These are phyloP conservation scores for Eledone cirrhosa DNA, from an alignment of 2,888 invertebrate species.

Conservation along the genomic window DNA sequence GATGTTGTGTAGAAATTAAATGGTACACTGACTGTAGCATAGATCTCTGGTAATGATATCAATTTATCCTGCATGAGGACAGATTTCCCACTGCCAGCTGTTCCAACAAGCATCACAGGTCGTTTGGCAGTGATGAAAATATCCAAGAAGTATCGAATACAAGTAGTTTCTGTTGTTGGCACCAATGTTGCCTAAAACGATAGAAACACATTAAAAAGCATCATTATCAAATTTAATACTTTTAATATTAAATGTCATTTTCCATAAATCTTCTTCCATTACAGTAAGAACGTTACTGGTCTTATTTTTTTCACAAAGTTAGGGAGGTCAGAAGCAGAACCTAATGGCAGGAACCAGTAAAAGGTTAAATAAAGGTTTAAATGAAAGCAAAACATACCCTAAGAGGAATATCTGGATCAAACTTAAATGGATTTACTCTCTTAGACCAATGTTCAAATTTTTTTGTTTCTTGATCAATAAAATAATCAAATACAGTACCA, in stretches of 20 bases:
- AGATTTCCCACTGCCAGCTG: constrained; percentile 93
- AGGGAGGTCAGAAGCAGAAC: too few species aligned
- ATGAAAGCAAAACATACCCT: constrained; percentile 71
- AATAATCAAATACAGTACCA: constrained; percentile 95
- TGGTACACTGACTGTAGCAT: constrained; percentile 88
- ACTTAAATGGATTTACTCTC: constrained; percentile 86
- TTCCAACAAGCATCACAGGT: constrained; percentile 94
- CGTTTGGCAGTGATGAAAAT: constrained; percentile 86
- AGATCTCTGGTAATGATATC: constrained; percentile 79
- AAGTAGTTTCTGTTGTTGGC: constrained; percentile 90
- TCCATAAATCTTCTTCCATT: too few species aligned
- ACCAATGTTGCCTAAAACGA: constrained; percentile 81
- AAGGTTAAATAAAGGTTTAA: too few species aligned
- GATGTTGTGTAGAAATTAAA: constrained; percentile 97
- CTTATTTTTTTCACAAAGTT: too few species aligned
- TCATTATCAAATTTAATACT: too few species aligned
- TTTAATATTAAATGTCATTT: too few species aligned
- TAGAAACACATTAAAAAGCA: not conserved
- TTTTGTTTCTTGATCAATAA: constrained; percentile 88
- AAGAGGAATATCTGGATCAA: constrained; percentile 89
- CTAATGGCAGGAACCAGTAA: too few species aligned
- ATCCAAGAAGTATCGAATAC: constrained; percentile 88
- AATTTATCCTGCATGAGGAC: constrained; percentile 89
- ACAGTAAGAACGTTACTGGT: too few species aligned
- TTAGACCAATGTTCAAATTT: constrained; percentile 91